phyloP scores from a whole-genome alignment of 2,888 invertebrate species.

The Sceliomorpha sp. region DNA sequence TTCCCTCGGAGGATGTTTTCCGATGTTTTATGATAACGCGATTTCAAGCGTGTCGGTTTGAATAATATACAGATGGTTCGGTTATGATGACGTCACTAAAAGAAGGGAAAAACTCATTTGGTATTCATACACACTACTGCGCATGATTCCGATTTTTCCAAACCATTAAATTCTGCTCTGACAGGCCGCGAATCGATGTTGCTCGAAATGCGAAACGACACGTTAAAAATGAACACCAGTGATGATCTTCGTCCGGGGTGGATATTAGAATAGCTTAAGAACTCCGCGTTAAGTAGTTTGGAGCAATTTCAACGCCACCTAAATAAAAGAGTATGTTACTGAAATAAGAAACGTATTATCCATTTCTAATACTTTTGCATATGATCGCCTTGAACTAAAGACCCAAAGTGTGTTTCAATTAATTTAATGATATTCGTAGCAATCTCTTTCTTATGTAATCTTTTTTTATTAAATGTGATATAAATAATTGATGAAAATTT shows the following conservation, averaged over 20 bases:
- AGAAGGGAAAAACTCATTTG: constrained; percentile 73
- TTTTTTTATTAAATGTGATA: no score
- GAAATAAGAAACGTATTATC: no score
- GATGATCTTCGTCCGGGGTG: constrained; percentile 57
- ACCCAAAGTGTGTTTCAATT: no score
- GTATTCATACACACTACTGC: constrained; percentile 72
- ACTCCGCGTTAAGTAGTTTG: constrained; percentile 20
- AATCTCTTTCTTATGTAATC: no score
- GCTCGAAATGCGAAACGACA: constrained; percentile 73
- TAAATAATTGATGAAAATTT: no score
- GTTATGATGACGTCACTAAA: constrained; percentile 67
- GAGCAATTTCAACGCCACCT: constrained; percentile 4
- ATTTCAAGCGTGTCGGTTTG: constrained; percentile 33
- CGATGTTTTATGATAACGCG: constrained; percentile 39
- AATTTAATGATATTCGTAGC: no score
- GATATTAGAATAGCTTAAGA: constrained; percentile 32
- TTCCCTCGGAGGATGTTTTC: constrained; percentile 6
- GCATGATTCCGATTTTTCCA: constrained; percentile 78
- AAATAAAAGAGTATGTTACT: no score
- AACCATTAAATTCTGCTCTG: constrained; percentile 74
- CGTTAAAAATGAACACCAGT: constrained; percentile 72
- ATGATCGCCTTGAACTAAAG: no score
- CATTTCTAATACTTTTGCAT: no score
- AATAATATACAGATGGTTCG: constrained; percentile 56
- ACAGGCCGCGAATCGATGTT: constrained; percentile 72